These are phyloP conservation scores for Clunio marinus DNA, from an alignment of 2,888 invertebrate species.

Conservation along the genomic window DNA sequence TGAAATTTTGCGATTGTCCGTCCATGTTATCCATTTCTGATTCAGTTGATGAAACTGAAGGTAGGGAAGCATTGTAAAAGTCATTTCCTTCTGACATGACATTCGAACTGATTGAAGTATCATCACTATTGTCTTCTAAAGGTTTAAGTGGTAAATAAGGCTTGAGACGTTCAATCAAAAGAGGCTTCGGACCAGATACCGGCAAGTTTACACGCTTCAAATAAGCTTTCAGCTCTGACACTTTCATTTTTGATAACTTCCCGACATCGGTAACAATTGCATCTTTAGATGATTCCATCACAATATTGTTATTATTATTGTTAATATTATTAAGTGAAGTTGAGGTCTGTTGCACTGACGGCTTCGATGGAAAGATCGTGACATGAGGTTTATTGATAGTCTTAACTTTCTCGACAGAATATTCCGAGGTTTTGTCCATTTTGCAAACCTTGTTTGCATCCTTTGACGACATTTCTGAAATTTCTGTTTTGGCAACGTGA, in stretches of 20 bases:
- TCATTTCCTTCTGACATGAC: neutral
- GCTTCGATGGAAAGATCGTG: slow-evolving; percentile 49
- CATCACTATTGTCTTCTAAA: slow-evolving; percentile 45
- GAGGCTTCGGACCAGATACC: slow-evolving; percentile 94
- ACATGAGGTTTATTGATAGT: slow-evolving; percentile 14
- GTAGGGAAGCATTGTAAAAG: neutral
- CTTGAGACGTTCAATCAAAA: slow-evolving; percentile 84
- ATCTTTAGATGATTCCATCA: slow-evolving; percentile 49
- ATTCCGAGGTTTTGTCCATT: slow-evolving; percentile 31
- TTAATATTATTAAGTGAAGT: no score
- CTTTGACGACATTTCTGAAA: no score
- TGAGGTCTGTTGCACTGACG: slow-evolving; percentile 55
- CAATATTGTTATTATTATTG: no score
- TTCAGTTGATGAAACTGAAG: slow-evolving; percentile 43
- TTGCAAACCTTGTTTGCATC: neutral
- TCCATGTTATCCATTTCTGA: slow-evolving; percentile 50
- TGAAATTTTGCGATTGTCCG: slow-evolving; percentile 47
- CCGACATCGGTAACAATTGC: slow-evolving; percentile 51
- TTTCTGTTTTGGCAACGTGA: slow-evolving; percentile 42
- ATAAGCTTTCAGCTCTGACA: slow-evolving; percentile 89
- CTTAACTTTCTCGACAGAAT: slow-evolving; percentile 38
- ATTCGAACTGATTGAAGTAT: slow-evolving; percentile 44
- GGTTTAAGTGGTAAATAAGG: slow-evolving; percentile 56
- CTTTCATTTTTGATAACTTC: slow-evolving; percentile 92
- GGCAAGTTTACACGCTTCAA: slow-evolving; percentile 89